Evolutionary conservation across 2,113 vertebrate species (phyloP).

Genomic region (Nerophis lumbriciformis): DNA sequence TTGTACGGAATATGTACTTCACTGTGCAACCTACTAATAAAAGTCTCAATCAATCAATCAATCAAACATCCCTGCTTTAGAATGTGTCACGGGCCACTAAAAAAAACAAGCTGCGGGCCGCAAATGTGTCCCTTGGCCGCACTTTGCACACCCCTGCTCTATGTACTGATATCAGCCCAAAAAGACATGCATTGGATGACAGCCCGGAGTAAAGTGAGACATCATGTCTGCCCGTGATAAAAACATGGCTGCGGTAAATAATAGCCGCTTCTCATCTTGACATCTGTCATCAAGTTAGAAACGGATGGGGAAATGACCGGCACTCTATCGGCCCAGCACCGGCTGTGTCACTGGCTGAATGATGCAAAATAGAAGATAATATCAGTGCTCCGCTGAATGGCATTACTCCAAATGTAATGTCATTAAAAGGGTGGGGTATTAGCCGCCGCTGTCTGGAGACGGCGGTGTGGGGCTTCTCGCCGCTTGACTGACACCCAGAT

Average conservation of each 20-base stretch:
- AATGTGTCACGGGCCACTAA: too few species aligned
- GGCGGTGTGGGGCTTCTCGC: conserved; percentile 59
- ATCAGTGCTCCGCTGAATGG: conserved; percentile 73
- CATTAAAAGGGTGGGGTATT: conserved; percentile 77
- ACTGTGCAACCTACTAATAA: too few species aligned
- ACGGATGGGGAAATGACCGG: conserved; percentile 72
- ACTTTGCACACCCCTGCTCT: background rate
- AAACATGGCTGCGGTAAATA: conserved; percentile 69
- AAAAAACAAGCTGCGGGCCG: too few species aligned
- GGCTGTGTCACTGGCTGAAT: conserved; percentile 63
- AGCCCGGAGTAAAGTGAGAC: conserved; percentile 68
- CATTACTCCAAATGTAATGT: conserved; percentile 79
- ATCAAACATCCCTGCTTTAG: too few species aligned
- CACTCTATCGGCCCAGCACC: conserved; percentile 65
- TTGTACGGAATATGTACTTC: too few species aligned
- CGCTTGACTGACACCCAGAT: conserved; percentile 80
- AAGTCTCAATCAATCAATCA: too few species aligned
- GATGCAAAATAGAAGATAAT: conserved; percentile 78
- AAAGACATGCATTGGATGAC: conserved; percentile 38
- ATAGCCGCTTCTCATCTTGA: conserved; percentile 69
- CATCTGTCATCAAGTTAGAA: conserved; percentile 72
- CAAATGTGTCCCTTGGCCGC: too few species aligned
- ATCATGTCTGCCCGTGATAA: conserved; percentile 74
- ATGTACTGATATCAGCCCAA: conserved; percentile 24
- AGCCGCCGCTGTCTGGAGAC: conserved; percentile 68